Evolutionary conservation across 1,140 invertebrate genomes (phyloP).

Genomic region (Matsumurasca onukii): DNA sequence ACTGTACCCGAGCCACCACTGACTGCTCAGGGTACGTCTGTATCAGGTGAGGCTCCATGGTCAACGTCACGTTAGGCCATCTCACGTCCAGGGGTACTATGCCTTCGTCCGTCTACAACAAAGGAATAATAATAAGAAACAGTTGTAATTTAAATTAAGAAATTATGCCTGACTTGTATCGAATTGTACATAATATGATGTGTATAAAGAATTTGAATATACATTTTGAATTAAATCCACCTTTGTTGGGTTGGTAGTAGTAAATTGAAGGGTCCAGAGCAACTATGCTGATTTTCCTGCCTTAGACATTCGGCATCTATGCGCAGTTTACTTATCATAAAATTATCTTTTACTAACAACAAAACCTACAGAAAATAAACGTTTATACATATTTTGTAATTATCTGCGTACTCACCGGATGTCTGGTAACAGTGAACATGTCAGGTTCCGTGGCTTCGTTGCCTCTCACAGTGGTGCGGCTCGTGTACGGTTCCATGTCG

Average conservation of each 20-base stretch:
- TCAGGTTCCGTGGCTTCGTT: constrained; percentile 9
- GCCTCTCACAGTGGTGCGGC: constrained; percentile 8
- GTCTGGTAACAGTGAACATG: neutral
- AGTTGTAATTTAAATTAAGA: neutral
- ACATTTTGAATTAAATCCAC: no score
- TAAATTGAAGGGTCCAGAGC: no score
- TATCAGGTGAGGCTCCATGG: constrained; percentile 68
- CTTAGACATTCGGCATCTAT: no score
- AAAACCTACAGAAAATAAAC: no score
- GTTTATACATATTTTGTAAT: no score
- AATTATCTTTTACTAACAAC: no score
- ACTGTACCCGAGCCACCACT: constrained; percentile 69
- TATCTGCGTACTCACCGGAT: constrained; percentile 7
- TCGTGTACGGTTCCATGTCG: neutral
- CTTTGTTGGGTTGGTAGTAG: no score
- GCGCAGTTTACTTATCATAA: no score
- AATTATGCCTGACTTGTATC: no score
- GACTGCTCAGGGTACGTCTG: constrained; percentile 74
- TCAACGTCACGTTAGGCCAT: constrained; percentile 72
- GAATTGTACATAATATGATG: no score
- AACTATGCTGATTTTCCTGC: no score
- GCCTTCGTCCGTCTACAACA: constrained; percentile 30
- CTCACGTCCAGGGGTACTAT: constrained; percentile 68
- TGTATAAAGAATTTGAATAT: no score
- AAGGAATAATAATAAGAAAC: neutral